phyloP scores from a whole-genome alignment of 2,888 invertebrate species.

The Pogonocherus hispidulus region DNA sequence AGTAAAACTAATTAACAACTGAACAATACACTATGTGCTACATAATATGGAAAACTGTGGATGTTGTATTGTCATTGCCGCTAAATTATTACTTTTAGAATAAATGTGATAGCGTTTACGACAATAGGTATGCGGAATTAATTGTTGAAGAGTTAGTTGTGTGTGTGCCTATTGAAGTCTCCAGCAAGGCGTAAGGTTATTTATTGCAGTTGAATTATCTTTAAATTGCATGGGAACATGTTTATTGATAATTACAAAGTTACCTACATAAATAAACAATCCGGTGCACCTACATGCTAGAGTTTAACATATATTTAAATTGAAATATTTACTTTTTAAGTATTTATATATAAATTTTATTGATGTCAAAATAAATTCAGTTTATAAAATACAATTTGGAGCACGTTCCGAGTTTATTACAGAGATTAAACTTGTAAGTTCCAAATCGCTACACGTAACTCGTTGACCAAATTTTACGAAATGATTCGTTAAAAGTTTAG shows the following conservation, averaged over 20 bases:
- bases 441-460: slow-evolving; percentile 46
- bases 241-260: no score
- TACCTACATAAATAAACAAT: no score
- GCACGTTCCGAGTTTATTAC: slow-evolving; percentile 21
- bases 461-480: slow-evolving; percentile 49
- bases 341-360: no score
- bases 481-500: slow-evolving; percentile 52
- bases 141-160: slow-evolving; percentile 48
- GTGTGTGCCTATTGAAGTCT: slow-evolving; percentile 55
- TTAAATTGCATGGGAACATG: background rate
- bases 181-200: slow-evolving; percentile 10
- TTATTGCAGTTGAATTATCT: background rate
- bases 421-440: slow-evolving; percentile 43
- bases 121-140: slow-evolving; percentile 15
- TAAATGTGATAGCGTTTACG: slow-evolving; percentile 25
- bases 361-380: background rate
- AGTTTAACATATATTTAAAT: no score
- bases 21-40: background rate
- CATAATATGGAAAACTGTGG: slow-evolving; percentile 12
- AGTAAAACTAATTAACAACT: slow-evolving; percentile 2
- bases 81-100: slow-evolving; percentile 4
- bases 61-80: slow-evolving; percentile 17
- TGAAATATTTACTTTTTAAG: no score
- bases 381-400: background rate
- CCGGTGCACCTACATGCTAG: no score